Evolutionary conservation across 2,113 vertebrate species (phyloP).

Genomic region (Corythornis madagascariensis): DNA sequence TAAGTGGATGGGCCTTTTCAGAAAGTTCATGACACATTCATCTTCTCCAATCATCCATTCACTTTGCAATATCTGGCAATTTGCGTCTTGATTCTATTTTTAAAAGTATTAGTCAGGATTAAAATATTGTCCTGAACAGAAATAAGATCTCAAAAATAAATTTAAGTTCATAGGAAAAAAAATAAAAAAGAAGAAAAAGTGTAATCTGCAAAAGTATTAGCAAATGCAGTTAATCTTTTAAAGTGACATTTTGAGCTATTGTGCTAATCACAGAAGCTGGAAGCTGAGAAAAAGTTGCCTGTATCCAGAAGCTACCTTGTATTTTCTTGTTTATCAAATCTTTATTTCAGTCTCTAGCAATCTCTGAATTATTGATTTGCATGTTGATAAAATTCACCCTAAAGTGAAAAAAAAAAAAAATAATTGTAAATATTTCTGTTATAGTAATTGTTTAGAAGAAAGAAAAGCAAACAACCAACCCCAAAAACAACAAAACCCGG

Average conservation of each 20-base stretch:
- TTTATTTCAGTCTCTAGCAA: slow-evolving; percentile 9
- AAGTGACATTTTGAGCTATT: background rate
- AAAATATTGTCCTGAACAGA: background rate
- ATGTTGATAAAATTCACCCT: slow-evolving; percentile 34
- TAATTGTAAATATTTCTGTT: slow-evolving; percentile 55
- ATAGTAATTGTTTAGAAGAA: slow-evolving; percentile 45
- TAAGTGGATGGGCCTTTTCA: background rate
- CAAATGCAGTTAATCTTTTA: background rate
- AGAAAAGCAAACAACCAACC: background rate
- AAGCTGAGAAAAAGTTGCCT: background rate
- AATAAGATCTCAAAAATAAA: background rate
- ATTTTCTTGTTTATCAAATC: slow-evolving; percentile 24
- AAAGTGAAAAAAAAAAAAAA: slow-evolving; percentile 43
- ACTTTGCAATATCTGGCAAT: background rate
- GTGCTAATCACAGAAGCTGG: background rate
- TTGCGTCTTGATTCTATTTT: background rate
- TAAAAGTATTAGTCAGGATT: background rate
- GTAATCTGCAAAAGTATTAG: background rate
- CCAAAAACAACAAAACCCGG: background rate
- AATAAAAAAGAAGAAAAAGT: background rate
- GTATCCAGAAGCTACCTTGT: background rate
- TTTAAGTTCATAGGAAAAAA: background rate
- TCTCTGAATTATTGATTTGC: slow-evolving; percentile 57
- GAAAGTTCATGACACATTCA: background rate
- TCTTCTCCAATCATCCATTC: background rate